Base-by-base conservation (phyloP, 2,888 invertebrate genomes). In the Teleiodes luculella region DNA sequence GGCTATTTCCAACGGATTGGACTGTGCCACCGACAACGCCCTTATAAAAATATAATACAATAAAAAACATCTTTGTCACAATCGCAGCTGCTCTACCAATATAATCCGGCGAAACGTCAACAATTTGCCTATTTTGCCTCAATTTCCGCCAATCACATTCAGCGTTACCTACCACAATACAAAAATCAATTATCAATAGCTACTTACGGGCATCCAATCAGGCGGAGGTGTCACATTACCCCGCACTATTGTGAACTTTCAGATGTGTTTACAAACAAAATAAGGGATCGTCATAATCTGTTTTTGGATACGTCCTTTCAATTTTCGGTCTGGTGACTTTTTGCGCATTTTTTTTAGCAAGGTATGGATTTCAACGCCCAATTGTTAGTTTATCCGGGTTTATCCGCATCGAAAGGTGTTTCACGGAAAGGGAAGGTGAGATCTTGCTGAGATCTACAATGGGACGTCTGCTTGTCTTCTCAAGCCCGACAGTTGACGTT, bases 201-300 rank as follows among this genome's bases (percentile, higher is more conserved):
- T 76, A 78, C 81, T 83, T 80, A 80, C 62, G 70, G 62, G 70
- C 75, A 78, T 77, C 81, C 82, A 80, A 86, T 86, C 83, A 75
- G 68, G 70, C 70, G 74, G 77, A 86, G 85, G 88, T 89, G 88
- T 89, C 87, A 82, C 80, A 83, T 89, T 87, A 87, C 89, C 70
- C 65, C 60, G 58, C 57, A 61, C 80, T 65, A 78, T 88, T 86
- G 84, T 86, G 64, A 66, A 63, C 62, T 55, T 67, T 67, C 65
- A 76, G 70, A 72, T 68, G 61, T 89, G 89, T 89, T 88, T 89
- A 88, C 88, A 87, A 88, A 88, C 89, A 89, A 78, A 89, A 89
- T 85, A 89, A 75, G 81, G 83, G 85, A 82, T 83, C 85, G 88
- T 86, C 83, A 84, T 88, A 87, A 87, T 88, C 89, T 87, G 80